Evolutionary conservation across 2,797 vertebrate species (phyloP), one percentile per base, ranked within the genome.

Genomic region (Philypnodon macrostomus): DNA sequence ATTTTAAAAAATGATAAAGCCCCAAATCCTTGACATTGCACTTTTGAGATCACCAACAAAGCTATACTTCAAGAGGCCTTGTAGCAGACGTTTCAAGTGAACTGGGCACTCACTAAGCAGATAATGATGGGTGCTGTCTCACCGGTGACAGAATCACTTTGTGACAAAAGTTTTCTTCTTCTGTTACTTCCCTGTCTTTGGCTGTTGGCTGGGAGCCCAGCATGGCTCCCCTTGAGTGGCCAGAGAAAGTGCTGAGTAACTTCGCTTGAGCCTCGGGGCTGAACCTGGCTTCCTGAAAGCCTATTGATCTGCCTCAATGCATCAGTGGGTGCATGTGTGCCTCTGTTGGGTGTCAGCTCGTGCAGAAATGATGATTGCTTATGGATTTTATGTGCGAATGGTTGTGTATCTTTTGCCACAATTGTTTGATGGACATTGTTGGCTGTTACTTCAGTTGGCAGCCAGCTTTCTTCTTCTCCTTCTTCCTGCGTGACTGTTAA

Each of bases 181-280:
- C 35, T 67, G 42, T 49, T 58, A n/a, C 73, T 42, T 64, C 51
- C 16, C 46, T 32, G 39, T 67, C 33, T 60, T 45, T 61, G 65
- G 62, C 63, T 67, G 41, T 53, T 54, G 58, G 70, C 73, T 53
- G 40, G 0, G 29, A 55, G 53, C 73, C 67, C 62, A 57, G 73
- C 32, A 17, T 39, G 58, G 59, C 66, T 66, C 46, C 65, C 60
- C 53, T 50, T 40, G 46, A 80, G 66, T 71, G 64, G 64, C 34
- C 58, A 52, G 56, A 47, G 41, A 79, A 79, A 75, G 67, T 79
- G 68, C 81, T 80, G 79, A 83, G 61, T 70, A 74, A 76, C 76
- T 79, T 58, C 65, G 70, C 74, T 27, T 7, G 33, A 61, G 65
- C 67, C 73, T 63, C 45, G 0, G 58, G 58, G 60, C 58, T 82